Evolutionary conservation across 2,888 invertebrate genomes (phyloP), one percentile per base, ranked within the genome.

Genomic region (Drosophila fungiperda): DNA sequence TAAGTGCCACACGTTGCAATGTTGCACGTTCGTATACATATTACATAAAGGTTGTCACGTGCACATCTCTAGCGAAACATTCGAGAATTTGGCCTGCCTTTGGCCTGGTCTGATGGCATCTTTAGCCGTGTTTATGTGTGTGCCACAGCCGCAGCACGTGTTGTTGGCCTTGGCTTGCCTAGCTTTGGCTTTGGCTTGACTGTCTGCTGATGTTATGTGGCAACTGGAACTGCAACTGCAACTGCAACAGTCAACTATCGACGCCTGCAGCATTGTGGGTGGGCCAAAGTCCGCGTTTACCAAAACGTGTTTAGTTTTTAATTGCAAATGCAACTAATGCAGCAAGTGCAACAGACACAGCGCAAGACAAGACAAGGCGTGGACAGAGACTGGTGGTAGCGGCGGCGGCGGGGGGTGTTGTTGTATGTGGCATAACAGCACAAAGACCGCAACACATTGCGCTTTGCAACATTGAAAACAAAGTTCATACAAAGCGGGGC

Each of bases 251-350:
- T 58, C 55, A 78, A 59, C 67, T 67, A 81, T 83, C 78, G 71
- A 84, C 83, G 89, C 81, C 78, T 71, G 70, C 68, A 60, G 78
- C 89, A 45, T 59, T 68, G 84, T 85, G 89, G 84, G 89, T 89
- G 85, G 85, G 84, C 85, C 65, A 20, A 50, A 52, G 63, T 64
- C 54, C 62, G 23, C 63, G 52, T 52, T 57, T 49, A 70, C 64
- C 55, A 75, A 87, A 84, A 87, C 86, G 86, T 86, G 86, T 87
- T 89, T 86, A 77, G 89, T 80, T 87, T 87, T 87, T 87, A 86
- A 87, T 87, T 87, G 86, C 85, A 87, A 86, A 84, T 87, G 29
- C 82, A 80, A 78, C 77, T 77, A 86, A 76, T 77, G 58, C 52
- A 53, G 52, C 52, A 20, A 55, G 23, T 55, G 55, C 38, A 3